Conservation (phyloP, 2,888 invertebrate species). For the Leptura quadrifasciata region DNA sequence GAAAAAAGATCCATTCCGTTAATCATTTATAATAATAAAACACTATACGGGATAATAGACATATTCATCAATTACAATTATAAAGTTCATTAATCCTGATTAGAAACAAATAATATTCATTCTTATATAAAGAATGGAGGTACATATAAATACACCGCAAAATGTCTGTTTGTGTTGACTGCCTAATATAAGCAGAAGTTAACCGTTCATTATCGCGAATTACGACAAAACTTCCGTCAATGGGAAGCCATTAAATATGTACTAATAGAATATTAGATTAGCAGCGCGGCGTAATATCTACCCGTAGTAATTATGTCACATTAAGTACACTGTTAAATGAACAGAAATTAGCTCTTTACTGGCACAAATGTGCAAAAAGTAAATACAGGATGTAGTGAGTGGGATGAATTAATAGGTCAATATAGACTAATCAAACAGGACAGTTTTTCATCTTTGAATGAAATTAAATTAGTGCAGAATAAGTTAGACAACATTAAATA, state of each 20-base stretch:
- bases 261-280: neutral
- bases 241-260: neutral
- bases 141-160: neutral
- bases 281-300: neutral
- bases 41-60: neutral
- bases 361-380: no score
- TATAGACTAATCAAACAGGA: no score
- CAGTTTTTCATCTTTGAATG: no score
- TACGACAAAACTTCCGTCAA: conserved; percentile 1
- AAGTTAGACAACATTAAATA: no score
- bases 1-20: no score
- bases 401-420: no score
- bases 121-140: neutral
- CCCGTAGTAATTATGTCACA: no score
- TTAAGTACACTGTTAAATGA: no score
- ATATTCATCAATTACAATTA: neutral
- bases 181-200: neutral
- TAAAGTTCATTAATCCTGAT: neutral
- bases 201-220: neutral
- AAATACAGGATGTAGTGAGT: no score
- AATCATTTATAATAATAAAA: neutral
- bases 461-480: no score
- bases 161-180: neutral
- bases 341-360: no score
- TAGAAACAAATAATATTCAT: neutral